These are phyloP conservation scores for Tamias sibiricus DNA, from an alignment of 2,113 vertebrate genomes.

Conservation along the genomic window DNA sequence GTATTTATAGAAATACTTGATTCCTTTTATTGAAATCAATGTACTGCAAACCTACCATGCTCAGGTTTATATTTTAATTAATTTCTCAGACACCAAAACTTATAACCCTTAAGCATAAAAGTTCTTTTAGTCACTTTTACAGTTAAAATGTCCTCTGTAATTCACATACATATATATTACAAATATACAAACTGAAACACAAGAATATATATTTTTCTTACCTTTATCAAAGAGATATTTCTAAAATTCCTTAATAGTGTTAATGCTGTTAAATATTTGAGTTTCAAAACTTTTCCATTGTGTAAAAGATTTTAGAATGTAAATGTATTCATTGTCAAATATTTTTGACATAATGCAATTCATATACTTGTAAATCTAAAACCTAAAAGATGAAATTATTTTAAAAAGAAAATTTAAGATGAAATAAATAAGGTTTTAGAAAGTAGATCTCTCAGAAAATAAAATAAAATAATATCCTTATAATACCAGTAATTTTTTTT, in stretches of 20 bases:
- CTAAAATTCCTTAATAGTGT: conserved; percentile 11
- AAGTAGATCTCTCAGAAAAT: not conserved
- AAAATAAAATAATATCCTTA: conserved; percentile 37
- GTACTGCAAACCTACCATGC: not conserved
- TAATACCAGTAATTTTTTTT: no score
- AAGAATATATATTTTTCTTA: not conserved
- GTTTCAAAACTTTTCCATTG: not conserved
- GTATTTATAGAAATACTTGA: conserved; percentile 7
- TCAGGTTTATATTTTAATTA: conserved; percentile 8
- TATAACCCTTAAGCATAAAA: not conserved
- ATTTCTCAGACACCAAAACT: conserved; percentile 19
- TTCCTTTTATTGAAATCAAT: conserved; percentile 21
- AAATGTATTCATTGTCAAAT: not conserved
- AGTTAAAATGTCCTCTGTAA: conserved; percentile 7
- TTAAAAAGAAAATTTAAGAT: conserved; percentile 36
- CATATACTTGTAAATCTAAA: conserved; percentile 17
- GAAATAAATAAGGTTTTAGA: conserved; percentile 29
- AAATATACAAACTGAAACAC: not conserved
- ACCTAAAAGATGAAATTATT: not conserved
- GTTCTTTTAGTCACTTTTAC: conserved; percentile 12
- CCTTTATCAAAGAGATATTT: conserved; percentile 39
- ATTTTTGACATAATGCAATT: conserved; percentile 22
- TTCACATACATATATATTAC: not conserved
- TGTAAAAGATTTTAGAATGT: conserved; percentile 42
- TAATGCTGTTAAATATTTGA: conserved; percentile 25